phyloP scores from a whole-genome alignment of 2,113 vertebrate species.

The Cromileptes altivelis region DNA sequence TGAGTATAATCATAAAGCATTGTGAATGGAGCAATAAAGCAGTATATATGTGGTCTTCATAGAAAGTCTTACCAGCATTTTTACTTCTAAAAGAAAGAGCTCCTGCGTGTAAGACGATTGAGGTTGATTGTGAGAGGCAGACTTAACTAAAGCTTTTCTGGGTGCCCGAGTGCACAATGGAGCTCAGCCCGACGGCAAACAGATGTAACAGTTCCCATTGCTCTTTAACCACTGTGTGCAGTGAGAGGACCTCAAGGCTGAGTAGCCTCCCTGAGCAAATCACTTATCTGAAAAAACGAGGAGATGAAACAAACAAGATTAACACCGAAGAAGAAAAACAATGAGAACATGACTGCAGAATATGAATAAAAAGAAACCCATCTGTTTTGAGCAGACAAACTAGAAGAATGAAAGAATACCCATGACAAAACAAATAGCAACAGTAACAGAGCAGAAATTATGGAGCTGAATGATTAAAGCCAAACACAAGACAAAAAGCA shows the following conservation, averaged over 20 bases:
- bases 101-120: not conserved
- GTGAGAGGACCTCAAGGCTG: not conserved
- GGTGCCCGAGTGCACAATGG: not conserved
- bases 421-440: not conserved
- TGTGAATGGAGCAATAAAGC: too few species aligned
- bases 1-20: too few species aligned
- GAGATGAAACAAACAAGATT: not conserved
- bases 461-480: not conserved
- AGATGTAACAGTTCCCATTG: not conserved
- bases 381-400: conserved; percentile 11
- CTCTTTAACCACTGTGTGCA: not conserved
- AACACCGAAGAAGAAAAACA: not conserved
- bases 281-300: not conserved
- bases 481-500: conserved; percentile 9
- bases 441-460: not conserved
- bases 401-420: not conserved
- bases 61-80: not conserved
- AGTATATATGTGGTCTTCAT: too few species aligned
- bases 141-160: not conserved
- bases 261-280: not conserved
- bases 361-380: not conserved
- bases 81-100: not conserved
- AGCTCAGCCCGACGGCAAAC: not conserved
- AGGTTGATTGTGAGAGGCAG: not conserved
- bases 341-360: not conserved